Conservation (phyloP, 2,113 vertebrate genomes). For the Cryptomyrus ogoouensis region DNA sequence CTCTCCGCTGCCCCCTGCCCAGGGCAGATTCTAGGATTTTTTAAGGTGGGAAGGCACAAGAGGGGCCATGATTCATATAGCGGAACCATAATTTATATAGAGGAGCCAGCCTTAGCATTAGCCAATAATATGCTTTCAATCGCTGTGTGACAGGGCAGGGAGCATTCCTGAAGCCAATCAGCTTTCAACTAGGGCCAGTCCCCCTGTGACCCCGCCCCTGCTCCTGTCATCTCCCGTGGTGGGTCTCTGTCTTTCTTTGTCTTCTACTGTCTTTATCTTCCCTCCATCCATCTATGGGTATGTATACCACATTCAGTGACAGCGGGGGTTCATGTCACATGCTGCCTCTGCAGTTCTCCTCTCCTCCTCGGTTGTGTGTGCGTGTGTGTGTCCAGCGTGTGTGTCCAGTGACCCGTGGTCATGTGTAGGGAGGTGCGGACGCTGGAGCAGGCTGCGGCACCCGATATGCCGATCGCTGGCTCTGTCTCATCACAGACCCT, state of each 20-base stretch:
- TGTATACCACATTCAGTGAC: neutral
- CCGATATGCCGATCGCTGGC: neutral
- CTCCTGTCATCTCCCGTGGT: neutral
- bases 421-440: neutral
- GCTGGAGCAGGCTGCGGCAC: neutral
- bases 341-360: neutral
- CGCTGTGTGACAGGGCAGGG: neutral
- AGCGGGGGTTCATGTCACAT: neutral
- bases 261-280: neutral
- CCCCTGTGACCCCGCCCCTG: neutral
- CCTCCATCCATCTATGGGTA: neutral
- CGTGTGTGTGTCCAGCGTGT: neutral
- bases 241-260: neutral
- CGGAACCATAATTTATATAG: neutral
- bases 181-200: neutral
- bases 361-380: neutral
- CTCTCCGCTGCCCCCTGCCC: neutral
- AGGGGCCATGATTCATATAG: neutral
- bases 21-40: neutral
- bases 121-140: neutral
- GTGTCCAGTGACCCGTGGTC: neutral
- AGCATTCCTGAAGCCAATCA: neutral
- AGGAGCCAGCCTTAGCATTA: neutral
- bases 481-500: neutral
- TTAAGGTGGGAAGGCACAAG: neutral